Conservation (phyloP, 2,888 invertebrate genomes). For the Stenolophus ochropezus region DNA sequence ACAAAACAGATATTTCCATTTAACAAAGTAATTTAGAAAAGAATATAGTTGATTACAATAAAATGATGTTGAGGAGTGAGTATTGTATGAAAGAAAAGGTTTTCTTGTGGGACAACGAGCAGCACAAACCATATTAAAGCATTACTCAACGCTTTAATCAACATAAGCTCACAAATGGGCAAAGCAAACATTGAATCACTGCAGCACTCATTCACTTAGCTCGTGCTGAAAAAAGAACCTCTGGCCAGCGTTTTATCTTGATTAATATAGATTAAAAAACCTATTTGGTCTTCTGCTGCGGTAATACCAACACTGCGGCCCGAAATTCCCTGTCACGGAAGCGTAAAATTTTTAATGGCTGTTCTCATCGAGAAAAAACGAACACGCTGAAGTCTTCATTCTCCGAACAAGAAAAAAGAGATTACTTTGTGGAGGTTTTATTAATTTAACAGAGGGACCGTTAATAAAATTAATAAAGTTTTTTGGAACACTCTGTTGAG, state of each 20-base stretch:
- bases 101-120: background rate
- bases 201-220: conserved; percentile 34
- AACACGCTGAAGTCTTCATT: conserved; percentile 43
- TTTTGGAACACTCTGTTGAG: background rate
- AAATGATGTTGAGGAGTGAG: too few relatives aligned
- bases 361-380: conserved; percentile 47
- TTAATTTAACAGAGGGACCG: conserved; percentile 13
- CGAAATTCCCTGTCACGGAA: conserved; percentile 33
- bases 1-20: background rate
- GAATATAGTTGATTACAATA: too few relatives aligned
- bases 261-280: conserved; percentile 47
- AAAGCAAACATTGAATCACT: conserved; percentile 33
- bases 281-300: conserved; percentile 23
- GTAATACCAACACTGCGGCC: conserved; percentile 40
- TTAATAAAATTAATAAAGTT: conserved; percentile 46
- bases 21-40: too few relatives aligned
- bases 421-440: conserved; percentile 35
- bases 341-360: conserved; percentile 52
- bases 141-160: conserved; percentile 43
- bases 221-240: conserved; percentile 32
- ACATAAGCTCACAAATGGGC: conserved; percentile 23
- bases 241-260: conserved; percentile 32
- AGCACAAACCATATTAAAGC: conserved; percentile 21
- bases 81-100: too few relatives aligned
- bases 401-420: conserved; percentile 36